Base-by-base conservation (phyloP, 1,140 invertebrate genomes). In the Monomorium pharaonis region DNA sequence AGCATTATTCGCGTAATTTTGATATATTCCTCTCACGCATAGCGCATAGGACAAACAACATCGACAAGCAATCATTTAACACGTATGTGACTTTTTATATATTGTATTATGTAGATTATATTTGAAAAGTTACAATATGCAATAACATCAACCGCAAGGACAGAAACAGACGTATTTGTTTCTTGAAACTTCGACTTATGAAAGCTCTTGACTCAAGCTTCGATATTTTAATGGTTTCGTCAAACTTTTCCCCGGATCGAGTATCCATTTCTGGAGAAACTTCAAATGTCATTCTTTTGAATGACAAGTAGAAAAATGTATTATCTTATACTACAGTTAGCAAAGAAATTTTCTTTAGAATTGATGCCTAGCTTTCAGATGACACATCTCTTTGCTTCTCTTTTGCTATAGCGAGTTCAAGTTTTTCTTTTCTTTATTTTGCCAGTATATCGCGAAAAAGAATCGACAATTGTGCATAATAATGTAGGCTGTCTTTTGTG, bases 381-480 rank as follows among this genome's bases (percentile, higher is more conserved):
- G 42, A 24, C 16, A 49, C 24, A 4, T 72, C 56, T 24, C 30
- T 67, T 58, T 65, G 27, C 65, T 85, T 60, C 51, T 58, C 21
- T 30, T 85, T 85, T 72, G 87, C 1, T 85, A 76, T 80, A 84
- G 56, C 86, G 69, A 87, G n/a, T 67, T 80, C 47, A 85, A 58
- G 60, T 80, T 84, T 74, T 72, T 62, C 89, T 80, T 80, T 74
- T 72, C 75, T 90, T 84, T 89, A 62, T 70, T 89, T 69, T 80
- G 80, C 60, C 27, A 74, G 84, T 67, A 75, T 54, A 76, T 65
- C 80, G 16, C 74, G 62, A 80, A 87, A 44, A 75, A 56, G 63
- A 49, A 84, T 54, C 76, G 62, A 78, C 33, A 75, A 84, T 74
- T 74, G 24, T 51, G 58, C 84, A 86, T 80, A 80, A 80, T 56